Base-by-base conservation (phyloP, 37 sponge, comb jelly and placozoan species). In the Halichondria panicea region DNA sequence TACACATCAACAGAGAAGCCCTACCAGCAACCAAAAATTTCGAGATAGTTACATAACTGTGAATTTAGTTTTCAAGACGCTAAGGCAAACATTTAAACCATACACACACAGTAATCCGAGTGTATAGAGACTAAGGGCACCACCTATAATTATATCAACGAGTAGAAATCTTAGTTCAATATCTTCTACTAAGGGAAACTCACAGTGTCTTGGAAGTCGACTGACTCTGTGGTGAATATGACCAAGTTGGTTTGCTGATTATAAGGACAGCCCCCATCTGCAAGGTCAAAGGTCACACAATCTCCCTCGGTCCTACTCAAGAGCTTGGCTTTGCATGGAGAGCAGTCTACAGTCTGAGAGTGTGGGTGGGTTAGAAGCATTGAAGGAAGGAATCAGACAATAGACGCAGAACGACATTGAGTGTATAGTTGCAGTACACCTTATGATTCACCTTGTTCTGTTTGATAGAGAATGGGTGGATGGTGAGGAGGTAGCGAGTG, bases 291-390 rank as follows among this genome's bases (percentile, higher is more conserved):
- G 35, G 43, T 42, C 9, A 7, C 45, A 61, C 62, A 75, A 64
- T 61, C 63, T 34, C 76, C 76, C 11, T 21, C 43, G 45, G 38
- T 27, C 22, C 61, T 61, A 48, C 63, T 64, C 63, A 75, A 33
- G 22, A 43, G 18, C 63, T 61, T 71, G 11, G 33, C 72, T 57
- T 53, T 55, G 57, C 52, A 3, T 7, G 43, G 28, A 9, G 50
- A 13, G 44, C 24, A 12, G 22, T 38, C 19, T 44, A 37, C 15
- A 5, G 3, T 28, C 3, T 31, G 4, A 22, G 44, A 36, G 9
- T 4, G 35, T 19, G 35, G 35, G 6, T 19, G 35, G 35, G 35
- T 4, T 2, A 22, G 60, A 27, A 59, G 60, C 25, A 27, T 19
- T 8, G 60, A 27, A 27, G 60, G 60, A 27, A 27, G 19, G 27